phyloP scores from a whole-genome alignment of 2,888 invertebrate species.

The Selenia dentaria region DNA sequence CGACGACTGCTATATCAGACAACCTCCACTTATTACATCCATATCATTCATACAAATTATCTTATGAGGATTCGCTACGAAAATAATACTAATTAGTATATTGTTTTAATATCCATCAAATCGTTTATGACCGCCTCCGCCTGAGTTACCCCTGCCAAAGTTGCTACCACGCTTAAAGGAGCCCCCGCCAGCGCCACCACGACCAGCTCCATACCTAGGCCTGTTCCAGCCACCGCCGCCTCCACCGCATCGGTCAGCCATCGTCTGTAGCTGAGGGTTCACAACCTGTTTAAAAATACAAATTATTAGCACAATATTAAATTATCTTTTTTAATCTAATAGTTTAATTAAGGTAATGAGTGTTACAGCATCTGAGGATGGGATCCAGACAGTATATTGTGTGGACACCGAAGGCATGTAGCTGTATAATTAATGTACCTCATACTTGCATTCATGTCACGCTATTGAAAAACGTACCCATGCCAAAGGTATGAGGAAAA shows the following conservation, averaged over 20 bases:
- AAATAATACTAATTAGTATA: slow-evolving; percentile 29
- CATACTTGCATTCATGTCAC: slow-evolving; percentile 91
- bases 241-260: slow-evolving; percentile 88
- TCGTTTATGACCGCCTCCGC: slow-evolving; percentile 64
- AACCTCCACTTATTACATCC: slow-evolving; percentile 46
- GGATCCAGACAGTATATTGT: slow-evolving; percentile 88
- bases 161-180: slow-evolving; percentile 77
- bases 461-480: slow-evolving; percentile 87
- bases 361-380: slow-evolving; percentile 90
- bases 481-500: slow-evolving; percentile 90
- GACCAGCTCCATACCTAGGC: slow-evolving; percentile 73
- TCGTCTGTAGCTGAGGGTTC: slow-evolving; percentile 93
- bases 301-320: neutral
- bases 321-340: too few species aligned
- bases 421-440: slow-evolving; percentile 88
- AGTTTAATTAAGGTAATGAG: neutral
- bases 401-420: slow-evolving; percentile 93
- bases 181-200: slow-evolving; percentile 74
- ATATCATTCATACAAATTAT: slow-evolving; percentile 61
- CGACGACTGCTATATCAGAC: slow-evolving; percentile 54
- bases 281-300: slow-evolving; percentile 84
- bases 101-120: slow-evolving; percentile 71
- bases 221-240: slow-evolving; percentile 85
- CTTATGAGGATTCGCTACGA: slow-evolving; percentile 64
- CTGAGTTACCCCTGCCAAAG: slow-evolving; percentile 69